These are phyloP conservation scores for Oryzias melastigma DNA, from an alignment of 2,113 vertebrate genomes.

Conservation along the genomic window DNA sequence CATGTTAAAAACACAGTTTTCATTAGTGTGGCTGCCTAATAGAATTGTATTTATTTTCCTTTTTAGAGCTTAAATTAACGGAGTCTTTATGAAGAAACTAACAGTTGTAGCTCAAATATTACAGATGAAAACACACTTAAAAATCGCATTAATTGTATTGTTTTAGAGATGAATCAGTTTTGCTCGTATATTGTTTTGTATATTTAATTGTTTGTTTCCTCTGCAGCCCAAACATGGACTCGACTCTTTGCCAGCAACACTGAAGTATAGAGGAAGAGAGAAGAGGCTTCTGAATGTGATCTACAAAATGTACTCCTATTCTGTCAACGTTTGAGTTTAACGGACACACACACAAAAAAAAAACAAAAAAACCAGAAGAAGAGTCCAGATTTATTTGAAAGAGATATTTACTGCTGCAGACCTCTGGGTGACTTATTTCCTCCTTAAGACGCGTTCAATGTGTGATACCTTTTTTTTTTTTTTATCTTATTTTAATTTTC, in stretches of 20 bases:
- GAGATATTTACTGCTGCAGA: slow-evolving; percentile 71
- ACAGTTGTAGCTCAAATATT: too few species aligned
- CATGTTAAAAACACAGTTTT: too few species aligned
- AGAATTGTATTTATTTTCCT: too few species aligned
- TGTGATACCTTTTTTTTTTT: slow-evolving; percentile 44
- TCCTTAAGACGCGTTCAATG: slow-evolving; percentile 58
- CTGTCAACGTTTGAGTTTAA: slow-evolving; percentile 73
- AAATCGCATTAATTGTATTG: too few species aligned
- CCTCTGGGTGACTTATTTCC: slow-evolving; percentile 69
- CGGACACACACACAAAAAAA: slow-evolving; percentile 57
- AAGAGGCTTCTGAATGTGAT: slow-evolving; percentile 70
- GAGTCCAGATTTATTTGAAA: slow-evolving; percentile 71
- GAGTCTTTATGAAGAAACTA: too few species aligned
- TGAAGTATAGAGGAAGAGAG: slow-evolving; percentile 80
- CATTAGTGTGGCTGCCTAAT: too few species aligned
- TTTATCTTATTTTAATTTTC: background rate
- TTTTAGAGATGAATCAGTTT: too few species aligned
- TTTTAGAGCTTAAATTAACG: too few species aligned
- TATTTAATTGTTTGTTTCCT: slow-evolving; percentile 15
- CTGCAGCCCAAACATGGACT: slow-evolving; percentile 98
- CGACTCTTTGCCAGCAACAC: slow-evolving; percentile 95
- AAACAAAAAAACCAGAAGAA: slow-evolving; percentile 41
- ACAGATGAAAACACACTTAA: too few species aligned
- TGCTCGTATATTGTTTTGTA: background rate
- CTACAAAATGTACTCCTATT: slow-evolving; percentile 68